Percentiles rank a stretch among this genome's conserved stretches.
Conservation (phyloP, 2,113 vertebrate genomes). For the Lepus americanus region DNA sequence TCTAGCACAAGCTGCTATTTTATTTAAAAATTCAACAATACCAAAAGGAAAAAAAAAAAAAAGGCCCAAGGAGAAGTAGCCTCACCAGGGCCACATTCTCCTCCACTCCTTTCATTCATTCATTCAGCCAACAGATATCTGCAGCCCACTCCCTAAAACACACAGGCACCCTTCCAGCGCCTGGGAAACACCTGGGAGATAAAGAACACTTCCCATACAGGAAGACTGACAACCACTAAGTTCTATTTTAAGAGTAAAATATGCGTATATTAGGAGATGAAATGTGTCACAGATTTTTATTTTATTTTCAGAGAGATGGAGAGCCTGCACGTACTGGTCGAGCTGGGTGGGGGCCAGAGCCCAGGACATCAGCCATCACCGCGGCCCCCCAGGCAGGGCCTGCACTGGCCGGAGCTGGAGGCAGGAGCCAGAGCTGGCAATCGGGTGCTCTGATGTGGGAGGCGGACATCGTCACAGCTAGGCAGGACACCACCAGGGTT, state of each 20-base stretch:
- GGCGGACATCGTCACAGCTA: too few species aligned
- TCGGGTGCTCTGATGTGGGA: too few species aligned
- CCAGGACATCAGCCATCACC: too few species aligned
- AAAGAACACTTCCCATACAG: neutral
- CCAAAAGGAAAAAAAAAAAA: neutral
- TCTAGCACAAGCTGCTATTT: neutral
- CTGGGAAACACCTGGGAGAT: neutral
- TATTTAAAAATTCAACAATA: neutral
- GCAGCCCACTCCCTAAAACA: neutral
- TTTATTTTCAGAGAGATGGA: too few species aligned
- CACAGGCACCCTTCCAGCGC: neutral
- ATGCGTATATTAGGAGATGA: neutral
- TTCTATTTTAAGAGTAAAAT: neutral
- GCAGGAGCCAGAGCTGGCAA: too few species aligned
- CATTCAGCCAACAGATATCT: neutral
- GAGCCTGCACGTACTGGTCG: too few species aligned
- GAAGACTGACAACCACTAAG: neutral
- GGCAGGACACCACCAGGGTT: too few species aligned
- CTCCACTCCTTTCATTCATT: neutral
- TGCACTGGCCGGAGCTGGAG: too few species aligned
- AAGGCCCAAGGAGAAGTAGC: neutral
- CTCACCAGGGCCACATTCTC: constrained; percentile 4
- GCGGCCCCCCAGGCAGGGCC: too few species aligned
- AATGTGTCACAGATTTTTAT: neutral
- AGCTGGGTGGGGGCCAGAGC: too few species aligned